Evolutionary conservation across 2,888 invertebrate genomes (phyloP), one percentile per base, ranked within the genome.

Genomic region (Escarpia spicata): DNA sequence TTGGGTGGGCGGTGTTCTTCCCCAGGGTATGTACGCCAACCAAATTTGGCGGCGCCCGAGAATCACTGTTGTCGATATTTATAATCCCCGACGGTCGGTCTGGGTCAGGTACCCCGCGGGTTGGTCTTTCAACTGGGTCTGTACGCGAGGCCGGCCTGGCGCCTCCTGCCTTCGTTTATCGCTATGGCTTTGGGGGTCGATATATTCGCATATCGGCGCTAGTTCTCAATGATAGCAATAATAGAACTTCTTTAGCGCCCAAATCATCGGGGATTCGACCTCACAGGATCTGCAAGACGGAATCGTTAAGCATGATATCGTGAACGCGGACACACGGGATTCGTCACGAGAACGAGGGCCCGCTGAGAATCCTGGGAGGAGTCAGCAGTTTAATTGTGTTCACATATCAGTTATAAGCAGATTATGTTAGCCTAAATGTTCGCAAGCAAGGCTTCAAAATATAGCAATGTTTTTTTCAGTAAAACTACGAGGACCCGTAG

Each of bases 41-140:
- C 75, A 75, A 75, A 75, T 75, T 19, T 75, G 75, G 75, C 75
- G 75, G 75, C 75, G 75, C 75, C 75, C 75, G 75, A 26, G n/a
- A 19, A 19, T 75, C n/a, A 2, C 75, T 2, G 75, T 75, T 26
- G 75, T 75, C 75, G 75, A 75, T 75, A 75, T 75, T 75, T 75
- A 75, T 75, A 75, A 75, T 75, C 75, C 75, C n/a, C 26, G 26
- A n/a, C 19, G 60, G 60, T 19, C 60, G 75, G 75, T 6, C 75
- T 19, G 75, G 19, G 26, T 75, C 75, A 26, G n/a, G 2, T 19
- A n/a, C 75, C 75, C 75, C 75, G 75, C 75, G 60, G 60, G 60
- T 60, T 60, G 60, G 26, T 60, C 60, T 60, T 60, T 60, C 26
- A 60, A 19, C 19, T 26, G 60, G 60, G 60, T 15, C 60, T 60